Base-by-base conservation (phyloP, 2,888 invertebrate species). In the Ophonus ardosiacus region DNA sequence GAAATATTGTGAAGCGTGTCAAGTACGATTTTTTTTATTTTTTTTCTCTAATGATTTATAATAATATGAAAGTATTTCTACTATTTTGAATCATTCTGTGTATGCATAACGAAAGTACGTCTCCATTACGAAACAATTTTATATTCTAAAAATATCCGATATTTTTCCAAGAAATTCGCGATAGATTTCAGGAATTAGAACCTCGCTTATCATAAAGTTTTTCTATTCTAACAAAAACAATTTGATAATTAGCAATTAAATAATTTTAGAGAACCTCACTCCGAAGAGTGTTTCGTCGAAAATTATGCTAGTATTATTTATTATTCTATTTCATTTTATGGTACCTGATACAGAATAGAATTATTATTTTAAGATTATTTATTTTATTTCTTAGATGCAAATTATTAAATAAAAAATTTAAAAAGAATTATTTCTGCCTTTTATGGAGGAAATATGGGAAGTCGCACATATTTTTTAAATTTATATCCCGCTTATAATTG, bases 151-250 rank as follows among this genome's bases (percentile, higher is more conserved):
- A 21, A 24, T 40, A 43, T 15, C 43, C 43, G 7, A 74, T 68
- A 68, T 68, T 68, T 68, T 68, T 68, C 38, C 68, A 68, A 24
- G n/a, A 59, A 59, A 3, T 68, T 68, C 38, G 68, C 31, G 10
- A 13, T 63, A 63, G 18, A 63, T 18, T 63, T 18, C 10, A 68
- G n/a, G 31, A 68, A 31, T 38, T 31, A 81, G 18, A 68, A 56
- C 56, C 43, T 81, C 81, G 63, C 81, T 81, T 81, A 31, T 78
- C 51, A 68, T 38, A 81, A 21, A 81, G 81, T 43, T 81, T 81
- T 81, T 81, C 68, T 81, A 81, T 81, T 81, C 81, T 81, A 81
- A 81, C 81, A 81, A 81, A 61, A 65, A 65, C 81, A 81, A 68
- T 51, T 51, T 56, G 68, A n/a, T 43, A 51, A 51, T 31, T 81